Evolutionary conservation across 2,797 vertebrate genomes (phyloP).

Genomic region (Anabacerthia variegaticeps): DNA sequence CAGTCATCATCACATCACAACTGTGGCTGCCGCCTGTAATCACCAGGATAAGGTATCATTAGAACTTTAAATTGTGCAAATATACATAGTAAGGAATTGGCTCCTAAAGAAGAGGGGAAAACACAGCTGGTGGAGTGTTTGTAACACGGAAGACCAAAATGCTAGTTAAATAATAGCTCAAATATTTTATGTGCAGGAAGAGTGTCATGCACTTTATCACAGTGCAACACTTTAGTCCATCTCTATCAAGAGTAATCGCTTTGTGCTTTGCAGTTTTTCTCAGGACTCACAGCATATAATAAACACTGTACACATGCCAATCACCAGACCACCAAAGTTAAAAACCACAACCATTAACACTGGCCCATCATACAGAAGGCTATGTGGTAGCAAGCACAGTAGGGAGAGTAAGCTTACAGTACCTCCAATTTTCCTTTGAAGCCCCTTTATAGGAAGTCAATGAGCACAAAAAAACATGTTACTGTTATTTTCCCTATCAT

Average conservation of each 20-base stretch:
- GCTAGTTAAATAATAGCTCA: neutral
- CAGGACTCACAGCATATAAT: neutral
- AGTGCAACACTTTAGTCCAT: neutral
- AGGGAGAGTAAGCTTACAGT: neutral
- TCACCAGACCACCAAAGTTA: neutral
- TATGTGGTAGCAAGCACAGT: neutral
- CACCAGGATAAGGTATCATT: neutral
- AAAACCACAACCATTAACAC: neutral
- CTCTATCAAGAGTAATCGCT: neutral
- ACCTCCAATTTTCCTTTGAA: neutral
- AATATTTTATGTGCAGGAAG: neutral
- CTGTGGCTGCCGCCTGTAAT: neutral
- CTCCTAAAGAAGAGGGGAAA: neutral
- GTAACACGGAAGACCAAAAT: neutral
- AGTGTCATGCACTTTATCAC: neutral
- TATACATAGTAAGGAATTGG: neutral
- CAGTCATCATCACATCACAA: fast-evolving
- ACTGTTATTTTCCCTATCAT: neutral
- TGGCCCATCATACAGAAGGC: neutral
- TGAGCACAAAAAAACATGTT: neutral
- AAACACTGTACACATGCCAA: neutral
- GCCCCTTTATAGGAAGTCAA: fast-evolving
- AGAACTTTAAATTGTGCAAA: neutral
- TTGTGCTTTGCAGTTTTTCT: neutral
- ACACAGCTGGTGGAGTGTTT: neutral